Evolutionary conservation across 2,888 invertebrate genomes (phyloP), one percentile per base, ranked within the genome.

Genomic region (Agrochola lota): DNA sequence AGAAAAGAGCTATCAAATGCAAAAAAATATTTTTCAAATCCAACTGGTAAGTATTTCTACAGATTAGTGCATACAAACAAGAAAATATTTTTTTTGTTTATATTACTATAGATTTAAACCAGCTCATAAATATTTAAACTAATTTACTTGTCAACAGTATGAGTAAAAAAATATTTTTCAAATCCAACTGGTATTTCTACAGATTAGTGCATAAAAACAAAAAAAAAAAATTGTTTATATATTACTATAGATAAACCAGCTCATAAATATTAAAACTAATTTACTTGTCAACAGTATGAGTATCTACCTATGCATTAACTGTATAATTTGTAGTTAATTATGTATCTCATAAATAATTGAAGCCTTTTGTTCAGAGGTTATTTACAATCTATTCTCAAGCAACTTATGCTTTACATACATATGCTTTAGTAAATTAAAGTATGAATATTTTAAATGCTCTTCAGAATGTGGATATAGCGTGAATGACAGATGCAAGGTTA

Each of bases 281-380:
- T 80, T 59, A 80, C 60, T 67, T 55, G 55, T 46, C 55, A 55
- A 43, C 23, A n/a, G 15, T 30, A 35, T 71, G 23, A 59, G 46
- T 69, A 73, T 67, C 57, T 9, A 67, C 3, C 11, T 74, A 62
- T 79, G 43, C 30, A 60, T 72, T 30, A 67, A 52, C 57, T 63
- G 62, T 71, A 74, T 81, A 85, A 85, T 85, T 82, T 68, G 74
- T 63, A 46, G 67, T 63, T 20, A 71, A 81, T 82, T 80, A 64
- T 57, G 59, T 20, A 55, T 78, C 0, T 15, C 62, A 74, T 85
- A 67, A 55, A 84, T 79, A 55, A 80, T 57, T 49, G 20, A 20
- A 35, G 23, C 23, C 40, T 79, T 81, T 73, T 71, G 59, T 70
- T 26, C 55, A 26, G 1, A 40, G 12, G 55, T 66, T 77, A 60